Base-by-base conservation (phyloP, 2,113 vertebrate species). In the Alectura lathami region DNA sequence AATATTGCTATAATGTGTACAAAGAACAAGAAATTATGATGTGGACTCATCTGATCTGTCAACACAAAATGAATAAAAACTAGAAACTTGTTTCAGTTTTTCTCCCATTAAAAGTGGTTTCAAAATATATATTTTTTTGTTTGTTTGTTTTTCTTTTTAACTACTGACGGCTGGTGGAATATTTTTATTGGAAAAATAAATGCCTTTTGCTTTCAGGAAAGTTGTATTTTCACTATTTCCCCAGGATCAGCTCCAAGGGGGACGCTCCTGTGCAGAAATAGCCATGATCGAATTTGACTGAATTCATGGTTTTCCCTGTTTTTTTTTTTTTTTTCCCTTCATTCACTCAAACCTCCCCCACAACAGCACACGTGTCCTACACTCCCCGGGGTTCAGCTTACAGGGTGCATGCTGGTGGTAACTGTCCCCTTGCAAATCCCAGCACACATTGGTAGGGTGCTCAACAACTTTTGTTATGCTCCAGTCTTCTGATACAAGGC, bases 371-470 rank as follows among this genome's bases (percentile, higher is more conserved):
- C 42, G 11, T 17, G 6, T 6, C 30, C 54, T 69, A 64, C 5
- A 2, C 17, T 57, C 38, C 29, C 22, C 0, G 2, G 34, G 42
- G 38, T 17, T 56, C 8, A 3, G 20, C 0, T 0, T 40, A 48
- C 32, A 87, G 59, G 66, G 14, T 83, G 24, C 1, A 0, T 17
- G 13, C 43, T 18, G n/a, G 42, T 1, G 1, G 22, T 54, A 75
- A 38, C 43, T 24, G 8, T 36, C 8, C 26, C 27, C 21, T 8
- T 75, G 30, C 29, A 83, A 83, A 67, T 54, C 42, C 59, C 47
- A 70, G 36, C 38, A 40, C 23, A 32, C 1, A 36, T 14, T 42
- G 29, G 16, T 80, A 83, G 11, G 18, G 11, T n/a, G 16, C 29
- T 90, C 56, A 75, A 9, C 17, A 68, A 21, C 60, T 86, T 86